These are phyloP conservation scores for Nasonovia ribisnigri DNA, from an alignment of 2,888 invertebrate species.

Conservation along the genomic window DNA sequence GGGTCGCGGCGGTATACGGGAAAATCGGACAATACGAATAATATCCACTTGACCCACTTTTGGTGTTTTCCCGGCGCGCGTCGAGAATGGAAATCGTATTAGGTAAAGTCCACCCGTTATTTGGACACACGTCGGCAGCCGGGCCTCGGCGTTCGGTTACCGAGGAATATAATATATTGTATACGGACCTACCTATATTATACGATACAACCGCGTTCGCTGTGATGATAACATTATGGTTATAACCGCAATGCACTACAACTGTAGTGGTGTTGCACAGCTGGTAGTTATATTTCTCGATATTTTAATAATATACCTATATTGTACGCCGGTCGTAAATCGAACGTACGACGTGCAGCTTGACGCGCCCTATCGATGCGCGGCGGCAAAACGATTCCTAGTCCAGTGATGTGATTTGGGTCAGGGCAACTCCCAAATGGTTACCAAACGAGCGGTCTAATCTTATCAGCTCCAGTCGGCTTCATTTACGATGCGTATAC, in stretches of 20 bases:
- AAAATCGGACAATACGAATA: conserved; percentile 47
- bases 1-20: background rate
- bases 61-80: background rate
- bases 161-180: background rate
- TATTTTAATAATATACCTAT: background rate
- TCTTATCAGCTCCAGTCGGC: background rate
- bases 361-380: background rate
- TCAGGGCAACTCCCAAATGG: background rate
- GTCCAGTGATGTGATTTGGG: background rate
- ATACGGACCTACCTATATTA: background rate
- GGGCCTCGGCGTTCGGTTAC: background rate
- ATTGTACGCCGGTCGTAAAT: background rate
- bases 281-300: background rate
- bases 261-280: background rate
- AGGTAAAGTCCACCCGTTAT: background rate
- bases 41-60: conserved; percentile 62
- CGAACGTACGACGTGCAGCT: background rate
- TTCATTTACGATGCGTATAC: background rate
- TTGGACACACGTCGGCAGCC: background rate
- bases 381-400: background rate
- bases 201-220: background rate
- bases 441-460: background rate
- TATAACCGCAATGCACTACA: background rate
- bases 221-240: background rate
- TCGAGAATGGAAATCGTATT: conserved; percentile 51